phyloP scores from a whole-genome alignment of 2,113 vertebrate species.

The Chamaetylas fuelleborni region DNA sequence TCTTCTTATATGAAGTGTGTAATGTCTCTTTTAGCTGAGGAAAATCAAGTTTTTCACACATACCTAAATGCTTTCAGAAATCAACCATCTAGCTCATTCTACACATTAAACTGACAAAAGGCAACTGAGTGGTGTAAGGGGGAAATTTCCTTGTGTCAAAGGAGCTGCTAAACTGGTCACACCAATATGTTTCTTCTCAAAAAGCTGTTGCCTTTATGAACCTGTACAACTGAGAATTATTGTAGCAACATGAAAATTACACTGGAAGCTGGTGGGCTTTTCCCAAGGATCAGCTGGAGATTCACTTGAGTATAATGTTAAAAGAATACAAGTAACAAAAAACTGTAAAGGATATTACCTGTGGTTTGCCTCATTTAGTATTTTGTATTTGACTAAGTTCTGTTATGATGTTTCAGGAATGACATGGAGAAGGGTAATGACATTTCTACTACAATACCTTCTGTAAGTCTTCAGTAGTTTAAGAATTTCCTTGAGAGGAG shows the following conservation, averaged over 20 bases:
- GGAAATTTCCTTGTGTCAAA: background rate
- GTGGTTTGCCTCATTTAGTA: background rate
- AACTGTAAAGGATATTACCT: background rate
- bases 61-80: background rate
- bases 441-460: background rate
- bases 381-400: background rate
- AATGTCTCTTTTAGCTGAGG: background rate
- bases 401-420: background rate
- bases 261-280: background rate
- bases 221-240: background rate
- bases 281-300: background rate
- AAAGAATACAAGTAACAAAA: background rate
- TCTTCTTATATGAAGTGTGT: background rate
- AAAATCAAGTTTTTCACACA: background rate
- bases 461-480: background rate
- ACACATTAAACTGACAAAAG: background rate
- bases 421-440: background rate
- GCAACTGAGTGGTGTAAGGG: background rate
- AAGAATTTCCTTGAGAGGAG: background rate
- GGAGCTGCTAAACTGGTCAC: background rate
- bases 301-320: background rate
- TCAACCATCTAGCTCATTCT: background rate
- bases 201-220: background rate
- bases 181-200: background rate
- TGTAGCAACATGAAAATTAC: background rate